These are phyloP conservation scores for Conus betulinus DNA, from an alignment of 1,140 invertebrate species.

Conservation along the genomic window DNA sequence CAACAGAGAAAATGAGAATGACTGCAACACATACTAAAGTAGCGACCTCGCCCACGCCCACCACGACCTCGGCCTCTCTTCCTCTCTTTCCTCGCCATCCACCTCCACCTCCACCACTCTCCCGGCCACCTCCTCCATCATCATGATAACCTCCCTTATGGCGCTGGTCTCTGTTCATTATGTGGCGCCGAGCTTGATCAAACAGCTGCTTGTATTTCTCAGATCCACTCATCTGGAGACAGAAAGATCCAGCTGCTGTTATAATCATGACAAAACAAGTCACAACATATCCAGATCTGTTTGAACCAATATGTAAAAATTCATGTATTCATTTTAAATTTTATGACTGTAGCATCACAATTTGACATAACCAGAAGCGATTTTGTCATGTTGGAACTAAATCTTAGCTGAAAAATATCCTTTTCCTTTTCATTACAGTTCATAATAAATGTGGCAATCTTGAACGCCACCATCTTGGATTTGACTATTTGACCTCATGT, in stretches of 20 bases:
- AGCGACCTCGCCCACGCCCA: background rate
- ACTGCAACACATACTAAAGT: background rate
- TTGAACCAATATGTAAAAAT: too few species aligned
- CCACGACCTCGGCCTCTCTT: background rate
- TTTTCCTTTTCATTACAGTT: too few species aligned
- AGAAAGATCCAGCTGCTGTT: background rate
- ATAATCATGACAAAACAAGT: background rate
- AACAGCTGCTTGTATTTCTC: slow-evolving; percentile 15
- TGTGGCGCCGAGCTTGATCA: background rate
- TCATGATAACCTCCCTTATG: background rate
- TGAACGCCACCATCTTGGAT: too few species aligned
- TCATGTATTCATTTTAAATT: too few species aligned
- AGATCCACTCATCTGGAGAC: background rate
- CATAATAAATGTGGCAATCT: too few species aligned
- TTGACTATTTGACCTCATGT: too few species aligned
- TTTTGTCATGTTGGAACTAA: too few species aligned
- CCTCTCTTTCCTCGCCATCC: background rate
- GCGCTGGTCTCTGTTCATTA: background rate
- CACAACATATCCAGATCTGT: too few species aligned
- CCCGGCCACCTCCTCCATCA: background rate
- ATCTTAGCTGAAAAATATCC: too few species aligned
- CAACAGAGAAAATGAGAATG: background rate
- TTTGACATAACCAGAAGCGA: too few species aligned
- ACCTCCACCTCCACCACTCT: background rate
- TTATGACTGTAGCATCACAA: too few species aligned